These are phyloP conservation scores for Petrocephalus zakoni DNA, from an alignment of 2,113 vertebrate genomes.

Conservation along the genomic window DNA sequence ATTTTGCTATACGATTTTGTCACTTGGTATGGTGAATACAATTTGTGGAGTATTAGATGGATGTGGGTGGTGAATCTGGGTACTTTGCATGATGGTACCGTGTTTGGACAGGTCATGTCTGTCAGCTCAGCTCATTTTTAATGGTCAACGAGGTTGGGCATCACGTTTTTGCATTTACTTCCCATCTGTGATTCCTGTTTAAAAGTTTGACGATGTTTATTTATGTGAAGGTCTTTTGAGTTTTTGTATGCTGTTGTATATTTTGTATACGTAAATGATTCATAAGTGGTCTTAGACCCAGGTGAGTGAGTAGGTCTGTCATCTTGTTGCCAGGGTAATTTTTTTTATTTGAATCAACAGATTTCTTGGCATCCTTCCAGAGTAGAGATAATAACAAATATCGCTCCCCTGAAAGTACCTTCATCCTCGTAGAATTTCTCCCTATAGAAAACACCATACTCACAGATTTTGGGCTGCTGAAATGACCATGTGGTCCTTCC, in stretches of 20 bases:
- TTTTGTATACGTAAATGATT: neutral
- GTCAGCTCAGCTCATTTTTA: neutral
- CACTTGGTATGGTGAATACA: neutral
- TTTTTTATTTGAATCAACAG: neutral
- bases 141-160: neutral
- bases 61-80: neutral
- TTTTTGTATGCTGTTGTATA: neutral
- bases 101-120: neutral
- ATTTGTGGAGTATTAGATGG: neutral
- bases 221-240: neutral
- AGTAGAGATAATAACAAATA: neutral
- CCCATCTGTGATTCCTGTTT: neutral
- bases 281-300: neutral
- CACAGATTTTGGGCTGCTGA: neutral
- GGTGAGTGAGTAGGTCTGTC: neutral
- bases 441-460: neutral
- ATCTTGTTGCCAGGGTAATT: neutral
- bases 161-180: neutral
- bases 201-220: neutral
- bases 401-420: neutral
- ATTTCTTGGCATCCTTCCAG: neutral
- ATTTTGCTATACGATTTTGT: neutral
- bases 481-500: neutral
- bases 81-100: neutral
- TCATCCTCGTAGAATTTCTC: neutral